Evolutionary conservation across 2,113 vertebrate genomes (phyloP), one percentile per base, ranked within the genome.

Genomic region (Caloenas nicobarica): DNA sequence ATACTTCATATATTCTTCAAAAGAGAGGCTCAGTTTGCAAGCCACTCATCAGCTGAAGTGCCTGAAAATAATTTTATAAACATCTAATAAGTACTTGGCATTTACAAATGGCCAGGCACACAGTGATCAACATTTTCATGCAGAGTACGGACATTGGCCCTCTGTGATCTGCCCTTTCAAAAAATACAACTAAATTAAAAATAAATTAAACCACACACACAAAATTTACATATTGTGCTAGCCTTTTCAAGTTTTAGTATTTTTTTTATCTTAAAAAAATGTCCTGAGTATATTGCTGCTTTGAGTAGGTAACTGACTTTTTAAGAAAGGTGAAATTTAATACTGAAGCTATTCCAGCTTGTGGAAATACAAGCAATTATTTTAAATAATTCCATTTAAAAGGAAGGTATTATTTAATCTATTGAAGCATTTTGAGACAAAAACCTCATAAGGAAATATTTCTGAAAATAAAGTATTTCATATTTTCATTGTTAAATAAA

Each of bases 51-150:
- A 91, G 62, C 48, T 90, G 38, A 85, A 86, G 93, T 61, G 76
- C 29, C 38, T 92, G 60, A 72, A 92, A 89, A 94, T 93, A 56
- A 65, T 93, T 93, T 91, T 87, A 86, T 92, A 60, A 92, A 70
- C 48, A 89, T 86, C 88, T 91, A 86, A 61, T 87, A 97, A 94
- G 79, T 61, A 70, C 69, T 91, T 96, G 94, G 93, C 93, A 96
- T 97, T 97, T 96, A 31, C 90, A 95, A 93, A 82, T 82, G 95
- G 89, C 64, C 92, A 92, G 90, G 88, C 88, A 82, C 70, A 69
- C 3, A 38, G 89, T 8, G 38, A 93, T 68, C 88, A 86, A 81
- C 40, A 16, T 23, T 89, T 51, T 76, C 38, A 53, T 28, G 80
- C 61, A 64, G 58, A 89, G 44, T 54, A 64, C 79, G 61, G 88